Evolutionary conservation across 2,113 vertebrate genomes (phyloP).

Genomic region (Cheilinus undulatus): DNA sequence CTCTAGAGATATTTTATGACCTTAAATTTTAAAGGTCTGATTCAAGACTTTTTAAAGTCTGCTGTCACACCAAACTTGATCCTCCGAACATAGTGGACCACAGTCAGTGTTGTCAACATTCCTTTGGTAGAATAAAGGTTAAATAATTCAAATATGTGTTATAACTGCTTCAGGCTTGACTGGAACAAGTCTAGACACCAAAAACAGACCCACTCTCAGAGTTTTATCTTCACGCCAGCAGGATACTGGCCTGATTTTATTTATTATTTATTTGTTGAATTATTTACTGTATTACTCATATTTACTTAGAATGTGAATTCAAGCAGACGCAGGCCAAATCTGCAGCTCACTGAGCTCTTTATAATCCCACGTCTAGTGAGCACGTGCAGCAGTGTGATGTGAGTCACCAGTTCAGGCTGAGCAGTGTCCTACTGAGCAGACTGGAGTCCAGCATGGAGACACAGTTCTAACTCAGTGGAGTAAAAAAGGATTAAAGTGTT

Average conservation of each 20-base stretch:
- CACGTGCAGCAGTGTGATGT: not conserved
- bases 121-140: conserved; percentile 2
- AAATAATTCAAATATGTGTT: conserved; percentile 16
- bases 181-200: not conserved
- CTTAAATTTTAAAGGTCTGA: too few species aligned
- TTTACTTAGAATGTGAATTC: conserved; percentile 5
- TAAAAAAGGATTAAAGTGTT: too few species aligned
- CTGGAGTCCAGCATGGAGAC: not conserved
- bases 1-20: too few species aligned
- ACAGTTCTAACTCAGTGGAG: too few species aligned
- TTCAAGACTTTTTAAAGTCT: too few species aligned
- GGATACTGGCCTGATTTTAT: conserved; percentile 7
- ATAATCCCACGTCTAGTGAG: not conserved
- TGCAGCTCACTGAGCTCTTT: not conserved
- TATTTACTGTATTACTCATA: not conserved
- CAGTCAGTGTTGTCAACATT: too few species aligned
- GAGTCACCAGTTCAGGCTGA: not conserved
- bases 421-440: not conserved
- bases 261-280: conserved; percentile 1
- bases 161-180: not conserved
- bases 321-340: not conserved
- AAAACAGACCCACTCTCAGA: not conserved
- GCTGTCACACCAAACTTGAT: too few species aligned
- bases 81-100: too few species aligned
- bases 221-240: not conserved